Conservation (phyloP, 2,113 vertebrate genomes). For the Cyphomyrus plagiostoma region DNA sequence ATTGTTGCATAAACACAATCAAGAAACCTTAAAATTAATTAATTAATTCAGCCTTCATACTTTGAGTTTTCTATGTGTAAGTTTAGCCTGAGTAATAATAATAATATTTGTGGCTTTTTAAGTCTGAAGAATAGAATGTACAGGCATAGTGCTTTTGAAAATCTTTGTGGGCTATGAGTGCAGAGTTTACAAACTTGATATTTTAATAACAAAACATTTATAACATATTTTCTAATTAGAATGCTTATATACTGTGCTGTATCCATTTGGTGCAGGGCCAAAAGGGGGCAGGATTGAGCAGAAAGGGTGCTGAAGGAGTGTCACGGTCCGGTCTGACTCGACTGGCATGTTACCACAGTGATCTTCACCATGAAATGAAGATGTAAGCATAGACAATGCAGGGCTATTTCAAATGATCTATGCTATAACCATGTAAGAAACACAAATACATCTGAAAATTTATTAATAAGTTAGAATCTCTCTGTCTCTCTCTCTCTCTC, state of each 20-base stretch:
- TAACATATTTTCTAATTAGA: background rate
- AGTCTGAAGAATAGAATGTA: background rate
- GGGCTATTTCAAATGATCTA: background rate
- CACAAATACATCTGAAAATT: background rate
- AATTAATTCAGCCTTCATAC: background rate
- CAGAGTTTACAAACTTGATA: background rate
- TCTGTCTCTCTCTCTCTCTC: background rate
- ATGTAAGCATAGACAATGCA: background rate
- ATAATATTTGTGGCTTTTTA: background rate
- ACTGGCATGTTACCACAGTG: background rate
- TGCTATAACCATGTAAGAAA: background rate
- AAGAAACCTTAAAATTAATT: background rate
- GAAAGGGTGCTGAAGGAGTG: background rate
- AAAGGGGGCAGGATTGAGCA: background rate
- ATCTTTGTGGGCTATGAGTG: background rate
- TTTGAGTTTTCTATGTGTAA: background rate
- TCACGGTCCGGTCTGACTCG: background rate
- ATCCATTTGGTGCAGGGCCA: background rate
- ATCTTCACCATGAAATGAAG: background rate
- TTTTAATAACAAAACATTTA: background rate
- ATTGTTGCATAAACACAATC: background rate
- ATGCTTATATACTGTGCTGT: background rate
- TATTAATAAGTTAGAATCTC: background rate
- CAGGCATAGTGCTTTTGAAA: background rate
- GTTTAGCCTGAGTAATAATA: background rate